These are phyloP conservation scores for Acanthopleura granulata DNA, from an alignment of 2,888 invertebrate genomes.

Conservation along the genomic window DNA sequence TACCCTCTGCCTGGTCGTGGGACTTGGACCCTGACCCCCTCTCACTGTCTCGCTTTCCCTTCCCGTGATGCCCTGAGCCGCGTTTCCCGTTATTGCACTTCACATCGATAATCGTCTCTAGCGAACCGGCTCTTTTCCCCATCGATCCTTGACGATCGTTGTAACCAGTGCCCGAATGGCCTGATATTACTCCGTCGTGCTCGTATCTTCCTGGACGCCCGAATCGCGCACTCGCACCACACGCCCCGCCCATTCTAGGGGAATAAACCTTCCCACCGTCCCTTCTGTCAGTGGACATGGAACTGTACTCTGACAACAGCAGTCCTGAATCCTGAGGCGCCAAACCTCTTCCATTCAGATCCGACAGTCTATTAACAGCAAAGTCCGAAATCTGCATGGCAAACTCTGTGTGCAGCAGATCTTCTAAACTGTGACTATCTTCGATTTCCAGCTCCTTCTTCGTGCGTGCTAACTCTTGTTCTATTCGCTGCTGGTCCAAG, in stretches of 20 bases:
- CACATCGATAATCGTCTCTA: constrained; percentile 49
- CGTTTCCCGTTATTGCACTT: constrained; percentile 16
- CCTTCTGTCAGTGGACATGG: constrained; percentile 30
- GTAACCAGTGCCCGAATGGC: neutral
- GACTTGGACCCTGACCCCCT: neutral
- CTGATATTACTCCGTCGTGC: neutral
- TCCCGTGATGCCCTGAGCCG: neutral
- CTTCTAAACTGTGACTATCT: constrained; percentile 58
- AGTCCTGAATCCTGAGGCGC: constrained; percentile 24
- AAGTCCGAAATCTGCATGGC: constrained; percentile 22
- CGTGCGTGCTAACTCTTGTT: constrained; percentile 55
- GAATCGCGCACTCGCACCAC: neutral
- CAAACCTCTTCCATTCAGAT: neutral
- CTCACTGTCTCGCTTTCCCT: constrained; percentile 5
- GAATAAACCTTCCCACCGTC: constrained; percentile 17
- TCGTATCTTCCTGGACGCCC: neutral
- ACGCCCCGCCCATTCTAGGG: neutral
- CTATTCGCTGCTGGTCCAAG: constrained; percentile 53
- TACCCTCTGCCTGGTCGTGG: constrained; percentile 4
- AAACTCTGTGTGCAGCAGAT: constrained; percentile 38
- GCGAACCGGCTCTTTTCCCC: constrained; percentile 40
- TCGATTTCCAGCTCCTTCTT: constrained; percentile 58
- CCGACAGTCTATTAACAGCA: neutral
- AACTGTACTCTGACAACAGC: constrained; percentile 39
- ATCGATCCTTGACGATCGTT: neutral